Base-by-base conservation (phyloP, 2,888 invertebrate genomes). In the Idaea biselata region DNA sequence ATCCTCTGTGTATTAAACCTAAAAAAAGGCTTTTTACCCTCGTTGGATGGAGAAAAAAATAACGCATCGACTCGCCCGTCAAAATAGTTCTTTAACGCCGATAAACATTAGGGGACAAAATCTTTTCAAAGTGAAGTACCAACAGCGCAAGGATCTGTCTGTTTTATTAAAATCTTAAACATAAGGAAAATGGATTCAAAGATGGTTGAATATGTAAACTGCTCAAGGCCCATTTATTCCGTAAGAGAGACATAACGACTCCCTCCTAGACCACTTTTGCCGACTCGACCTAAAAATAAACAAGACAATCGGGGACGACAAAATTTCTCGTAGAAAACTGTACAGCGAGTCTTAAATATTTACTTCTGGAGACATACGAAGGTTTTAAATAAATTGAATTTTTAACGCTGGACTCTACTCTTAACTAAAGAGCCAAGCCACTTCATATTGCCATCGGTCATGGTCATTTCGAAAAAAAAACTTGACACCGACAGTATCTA, bases 201-300 rank as follows among this genome's bases (percentile, higher is more conserved):
- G 64, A 60, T 74, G 64, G 70, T 74, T 67, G 61, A 44, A 44
- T 14, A 44, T 44, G 11, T 11, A 44, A 44, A 44, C 44, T 73
- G 63, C 71, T 67, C 68, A 66, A 60, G 72, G 64, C 44, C 14
- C 66, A 69, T 68, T 78, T 72, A 75, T 75, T 67, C 66, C 65
- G 70, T 74, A 79, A 78, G 71, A 74, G 74, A 73, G 67, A 66
- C 68, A 72, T 76, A 77, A 76, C 78, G 74, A 70, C 74, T 73
- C 75, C 84, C 80, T 79, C 69, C 75, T 68, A 68, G 69, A 70
- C 75, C 73, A 78, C 79, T 84, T 77, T 73, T 73, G 74, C 70
- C 72, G 74, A 67, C 76, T 68, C 78, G 83, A 83, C 84, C 85
- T 87, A 85, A 86, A 88, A 83, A 88, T 86, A 83, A 80, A 72